These are phyloP conservation scores for Andinoacara biseriatus DNA, from an alignment of 2,113 vertebrate species.

Conservation along the genomic window DNA sequence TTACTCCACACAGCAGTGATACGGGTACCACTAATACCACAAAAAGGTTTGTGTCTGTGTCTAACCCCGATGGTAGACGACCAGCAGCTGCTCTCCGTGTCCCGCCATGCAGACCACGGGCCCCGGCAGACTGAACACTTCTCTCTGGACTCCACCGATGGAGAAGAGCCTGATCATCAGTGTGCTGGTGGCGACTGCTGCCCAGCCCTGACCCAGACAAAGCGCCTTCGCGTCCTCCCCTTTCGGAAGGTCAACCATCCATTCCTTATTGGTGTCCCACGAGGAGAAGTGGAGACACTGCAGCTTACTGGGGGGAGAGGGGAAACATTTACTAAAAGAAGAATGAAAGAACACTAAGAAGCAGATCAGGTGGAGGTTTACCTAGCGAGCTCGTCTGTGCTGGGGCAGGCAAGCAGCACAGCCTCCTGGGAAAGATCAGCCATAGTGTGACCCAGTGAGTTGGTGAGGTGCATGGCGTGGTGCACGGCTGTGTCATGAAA, in stretches of 20 bases:
- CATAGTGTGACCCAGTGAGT: slow-evolving; percentile 89
- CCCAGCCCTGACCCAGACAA: slow-evolving; percentile 93
- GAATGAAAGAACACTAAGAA: accelerated
- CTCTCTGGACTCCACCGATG: slow-evolving; percentile 90
- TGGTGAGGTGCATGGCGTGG: slow-evolving; percentile 93
- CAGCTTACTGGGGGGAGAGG: slow-evolving; percentile 85
- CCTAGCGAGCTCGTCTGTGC: slow-evolving; percentile 91
- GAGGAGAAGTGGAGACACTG: slow-evolving; percentile 96
- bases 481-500: slow-evolving; percentile 94
- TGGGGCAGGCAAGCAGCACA: slow-evolving; percentile 88
- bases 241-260: slow-evolving; percentile 91
- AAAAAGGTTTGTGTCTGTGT: not conserved
- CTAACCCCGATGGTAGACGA: slow-evolving; percentile 91
- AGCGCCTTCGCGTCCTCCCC: slow-evolving; percentile 87
- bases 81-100: slow-evolving; percentile 90
- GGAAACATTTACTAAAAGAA: not conserved
- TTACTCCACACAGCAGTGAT: too few relatives aligned
- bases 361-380: slow-evolving; percentile 43
- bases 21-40: too few relatives aligned
- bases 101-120: slow-evolving; percentile 90
- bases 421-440: slow-evolving; percentile 92
- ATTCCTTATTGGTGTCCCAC: slow-evolving; percentile 97
- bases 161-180: slow-evolving; percentile 88
- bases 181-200: slow-evolving; percentile 87
- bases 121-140: slow-evolving; percentile 91